Percentiles rank a stretch among this genome's conserved stretches.
These are phyloP conservation scores for Enoplosus armatus DNA, from an alignment of 2,797 vertebrate species.

Conservation along the genomic window DNA sequence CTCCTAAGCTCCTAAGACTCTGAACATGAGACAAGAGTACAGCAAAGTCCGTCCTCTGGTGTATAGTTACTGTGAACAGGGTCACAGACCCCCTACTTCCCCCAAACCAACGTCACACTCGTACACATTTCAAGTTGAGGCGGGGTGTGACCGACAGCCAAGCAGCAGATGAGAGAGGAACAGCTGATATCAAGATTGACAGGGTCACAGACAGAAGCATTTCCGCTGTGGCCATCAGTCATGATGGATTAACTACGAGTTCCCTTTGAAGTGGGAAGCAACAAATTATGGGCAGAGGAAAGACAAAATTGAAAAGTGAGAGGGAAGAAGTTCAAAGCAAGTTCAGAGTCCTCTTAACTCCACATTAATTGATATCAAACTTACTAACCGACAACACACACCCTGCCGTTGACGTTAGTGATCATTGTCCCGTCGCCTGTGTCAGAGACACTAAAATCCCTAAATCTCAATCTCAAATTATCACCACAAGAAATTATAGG, in stretches of 20 bases:
- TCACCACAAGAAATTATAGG: no score
- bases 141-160: slow-evolving; percentile 48
- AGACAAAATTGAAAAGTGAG: slow-evolving; percentile 29
- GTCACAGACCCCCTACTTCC: slow-evolving; percentile 44
- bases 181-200: slow-evolving; percentile 73
- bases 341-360: no score
- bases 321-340: slow-evolving; percentile 31
- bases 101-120: slow-evolving; percentile 46
- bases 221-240: slow-evolving; percentile 56
- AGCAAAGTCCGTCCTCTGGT: slow-evolving; percentile 69
- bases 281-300: slow-evolving; percentile 16
- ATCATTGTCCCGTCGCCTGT: no score
- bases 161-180: slow-evolving; percentile 57
- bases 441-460: no score
- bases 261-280: slow-evolving; percentile 45
- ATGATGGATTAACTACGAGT: slow-evolving; percentile 46
- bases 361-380: no score
- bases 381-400: no score
- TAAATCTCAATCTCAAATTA: no score
- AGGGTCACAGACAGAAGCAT: slow-evolving; percentile 56
- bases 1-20: slow-evolving; percentile 45
- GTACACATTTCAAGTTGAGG: slow-evolving; percentile 54
- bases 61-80: slow-evolving; percentile 72
- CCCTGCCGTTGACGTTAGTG: no score
- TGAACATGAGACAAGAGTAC: slow-evolving; percentile 74